Conservation (phyloP, 2,888 invertebrate genomes). For the Beris chalybata region DNA sequence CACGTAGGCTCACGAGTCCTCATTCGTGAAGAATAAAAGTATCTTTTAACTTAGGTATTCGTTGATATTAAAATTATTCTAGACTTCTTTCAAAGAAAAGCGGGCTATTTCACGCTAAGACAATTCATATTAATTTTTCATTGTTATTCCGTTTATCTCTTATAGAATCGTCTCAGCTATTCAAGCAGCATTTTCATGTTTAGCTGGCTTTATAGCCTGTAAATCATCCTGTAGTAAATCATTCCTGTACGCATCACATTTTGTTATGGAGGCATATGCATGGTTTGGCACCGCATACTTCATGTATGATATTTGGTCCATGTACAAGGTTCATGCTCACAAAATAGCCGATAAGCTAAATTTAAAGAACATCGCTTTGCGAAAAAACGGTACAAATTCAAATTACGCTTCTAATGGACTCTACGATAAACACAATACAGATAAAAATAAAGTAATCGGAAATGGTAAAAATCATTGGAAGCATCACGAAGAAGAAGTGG, state of each 20-base stretch:
- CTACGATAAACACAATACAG: conserved; percentile 46
- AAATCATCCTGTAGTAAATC: conserved; percentile 69
- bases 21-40: too few relatives aligned
- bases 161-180: conserved; percentile 71
- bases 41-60: too few relatives aligned
- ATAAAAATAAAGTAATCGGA: conserved; percentile 24
- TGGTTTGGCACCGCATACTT: conserved; percentile 81
- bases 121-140: too few relatives aligned
- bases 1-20: too few relatives aligned
- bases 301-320: conserved; percentile 79
- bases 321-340: conserved; percentile 69
- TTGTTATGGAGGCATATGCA: conserved; percentile 74
- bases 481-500: conserved; percentile 34
- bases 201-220: conserved; percentile 68
- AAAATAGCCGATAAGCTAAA: conserved; percentile 55
- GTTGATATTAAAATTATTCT: too few relatives aligned
- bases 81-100: too few relatives aligned
- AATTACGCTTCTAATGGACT: conserved; percentile 42
- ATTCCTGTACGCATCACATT: conserved; percentile 69
- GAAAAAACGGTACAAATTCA: conserved; percentile 43
- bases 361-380: conserved; percentile 40
- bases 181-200: conserved; percentile 68
- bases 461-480: conserved; percentile 12
- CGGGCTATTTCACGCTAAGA: too few relatives aligned
- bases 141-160: conserved; percentile 25